Percentiles rank a stretch among this genome's conserved stretches.
phyloP scores from a whole-genome alignment of 2,888 invertebrate genomes.

The Pilophorus perplexus region DNA sequence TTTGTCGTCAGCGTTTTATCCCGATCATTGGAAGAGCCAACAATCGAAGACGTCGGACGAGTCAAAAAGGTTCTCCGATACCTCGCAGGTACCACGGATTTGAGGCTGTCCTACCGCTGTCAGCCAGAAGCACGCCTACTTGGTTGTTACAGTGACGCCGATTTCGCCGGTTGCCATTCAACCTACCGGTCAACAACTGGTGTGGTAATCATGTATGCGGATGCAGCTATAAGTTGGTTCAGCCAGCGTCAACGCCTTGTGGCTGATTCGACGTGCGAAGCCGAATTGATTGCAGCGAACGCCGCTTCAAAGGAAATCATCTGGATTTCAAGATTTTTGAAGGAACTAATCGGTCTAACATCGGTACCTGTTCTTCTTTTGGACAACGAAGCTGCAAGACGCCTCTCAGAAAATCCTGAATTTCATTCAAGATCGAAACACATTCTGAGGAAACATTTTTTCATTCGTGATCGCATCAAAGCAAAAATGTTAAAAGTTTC shows the following conservation, averaged over 20 bases:
- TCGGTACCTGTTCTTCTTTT: constrained; percentile 45
- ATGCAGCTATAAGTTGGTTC: constrained; percentile 11
- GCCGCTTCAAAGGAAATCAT: neutral
- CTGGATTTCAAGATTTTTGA: constrained; percentile 48
- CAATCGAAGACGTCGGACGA: constrained; percentile 5
- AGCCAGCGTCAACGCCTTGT: constrained; percentile 12
- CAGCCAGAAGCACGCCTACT: constrained; percentile 25
- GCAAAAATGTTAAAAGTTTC: constrained; percentile 1
- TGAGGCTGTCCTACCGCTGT: constrained; percentile 22
- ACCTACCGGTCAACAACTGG: constrained; percentile 32
- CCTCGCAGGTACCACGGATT: constrained; percentile 26
- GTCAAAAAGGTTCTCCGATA: too few relatives aligned
- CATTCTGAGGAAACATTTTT: constrained; percentile 32
- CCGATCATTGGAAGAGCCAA: too few relatives aligned
- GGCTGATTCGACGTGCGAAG: too few relatives aligned
- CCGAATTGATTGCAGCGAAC: neutral
- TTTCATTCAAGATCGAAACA: too few relatives aligned
- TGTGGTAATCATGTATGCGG: constrained; percentile 15
- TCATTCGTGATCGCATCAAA: constrained; percentile 39
- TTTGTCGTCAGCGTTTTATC: too few relatives aligned
- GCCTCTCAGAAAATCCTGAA: constrained; percentile 47
- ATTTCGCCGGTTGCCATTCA: constrained; percentile 32
- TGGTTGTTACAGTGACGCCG: constrained; percentile 32
- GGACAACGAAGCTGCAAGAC: constrained; percentile 41
- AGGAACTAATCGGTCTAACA: constrained; percentile 44